Evolutionary conservation across 2,888 invertebrate genomes (phyloP).

Genomic region (Torymus aiolomorphi): DNA sequence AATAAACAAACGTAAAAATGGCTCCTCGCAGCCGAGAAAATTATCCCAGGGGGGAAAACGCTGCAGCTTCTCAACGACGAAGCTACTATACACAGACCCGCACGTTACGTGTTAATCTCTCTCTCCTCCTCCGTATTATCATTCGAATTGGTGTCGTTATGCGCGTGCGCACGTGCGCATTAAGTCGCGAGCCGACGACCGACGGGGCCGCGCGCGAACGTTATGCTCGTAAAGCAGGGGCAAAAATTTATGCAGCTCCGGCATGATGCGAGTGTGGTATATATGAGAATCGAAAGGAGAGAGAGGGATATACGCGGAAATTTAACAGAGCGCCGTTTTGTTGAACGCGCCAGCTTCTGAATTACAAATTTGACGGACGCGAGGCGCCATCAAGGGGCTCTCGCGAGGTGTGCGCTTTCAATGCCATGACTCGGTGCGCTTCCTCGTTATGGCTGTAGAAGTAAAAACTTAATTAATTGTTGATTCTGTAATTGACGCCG

Average conservation of each 20-base stretch:
- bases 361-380: conserved; percentile 9
- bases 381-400: background rate
- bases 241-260: conserved; percentile 19
- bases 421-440: too few relatives aligned
- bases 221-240: conserved; percentile 42
- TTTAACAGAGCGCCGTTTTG: background rate
- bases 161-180: conserved; percentile 61
- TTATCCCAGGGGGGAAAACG: too few relatives aligned
- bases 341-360: conserved; percentile 1
- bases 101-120: conserved; percentile 66
- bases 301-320: too few relatives aligned
- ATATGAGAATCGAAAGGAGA: too few relatives aligned
- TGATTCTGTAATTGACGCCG: background rate
- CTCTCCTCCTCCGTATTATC: conserved; percentile 66
- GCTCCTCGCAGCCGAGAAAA: too few relatives aligned
- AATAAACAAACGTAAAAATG: too few relatives aligned
- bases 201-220: background rate
- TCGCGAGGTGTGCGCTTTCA: too few relatives aligned
- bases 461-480: conserved; percentile 8
- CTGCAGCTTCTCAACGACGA: too few relatives aligned
- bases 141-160: conserved; percentile 68
- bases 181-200: conserved; percentile 63
- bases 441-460: background rate
- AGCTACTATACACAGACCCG: too few relatives aligned
- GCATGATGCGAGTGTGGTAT: too few relatives aligned